Base-by-base conservation (phyloP, 2,888 invertebrate species). In the Agrypnus murinus region DNA sequence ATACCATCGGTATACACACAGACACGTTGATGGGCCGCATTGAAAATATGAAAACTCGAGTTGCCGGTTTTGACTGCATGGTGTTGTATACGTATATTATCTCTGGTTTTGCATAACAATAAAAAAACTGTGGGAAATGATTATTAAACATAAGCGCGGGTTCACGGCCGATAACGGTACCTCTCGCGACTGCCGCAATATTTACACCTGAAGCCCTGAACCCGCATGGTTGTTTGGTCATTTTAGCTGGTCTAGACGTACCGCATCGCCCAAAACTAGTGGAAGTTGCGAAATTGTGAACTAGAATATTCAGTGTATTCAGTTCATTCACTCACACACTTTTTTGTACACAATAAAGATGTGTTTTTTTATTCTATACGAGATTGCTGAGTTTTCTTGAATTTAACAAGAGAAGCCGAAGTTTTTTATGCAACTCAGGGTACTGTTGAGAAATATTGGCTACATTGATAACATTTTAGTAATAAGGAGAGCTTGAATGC, bases 91-190 rank as follows among this genome's bases (percentile, higher is more conserved):
- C 53, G 36, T 63, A 64, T 55, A 53, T 53, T 53, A 64, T 58
- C 58, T 58, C 58, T 57, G 48, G 34, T 57, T 38, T 65, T 38
- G 45, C 45, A 57, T 57, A 48, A 43, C 65, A 55, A 65, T 65
- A 65, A 65, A 57, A 65, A 46, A 65, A 55, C 60, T 65, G 60
- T 70, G 65, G 70, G 65, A 70, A 69, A 70, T 64, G 53, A 60
- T 71, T 68, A 68, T 67, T 67, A 71, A 65, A 68, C 57, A 62
- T 62, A 36, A 46, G 60, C 67, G 59, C 63, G 58, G 68, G 71
- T 64, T 71, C 68, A 71, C 64, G 71, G 67, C 68, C 71, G 64
- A 60, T 71, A 71, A 71, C 71, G 71, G 71, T 71, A 68, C 63
- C 43, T 38, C 57, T 50, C 43, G 58, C 68, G 64, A 65, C 64